Conservation (phyloP, 2,797 vertebrate species). For the Parauchenoglanis ngamensis region DNA sequence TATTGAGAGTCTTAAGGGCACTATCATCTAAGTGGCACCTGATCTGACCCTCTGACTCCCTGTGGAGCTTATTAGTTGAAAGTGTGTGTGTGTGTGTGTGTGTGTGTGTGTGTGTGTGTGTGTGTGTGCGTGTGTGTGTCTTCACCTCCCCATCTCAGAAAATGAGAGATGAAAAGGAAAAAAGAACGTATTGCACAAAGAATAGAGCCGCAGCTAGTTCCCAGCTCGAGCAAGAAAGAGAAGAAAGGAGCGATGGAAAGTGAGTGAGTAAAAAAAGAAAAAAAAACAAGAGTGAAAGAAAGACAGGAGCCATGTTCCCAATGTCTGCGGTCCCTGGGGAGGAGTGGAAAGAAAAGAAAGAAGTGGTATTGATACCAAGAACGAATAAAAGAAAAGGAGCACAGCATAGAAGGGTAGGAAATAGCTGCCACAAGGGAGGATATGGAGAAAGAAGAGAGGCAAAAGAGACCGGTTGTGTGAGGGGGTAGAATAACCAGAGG, state of each 20-base stretch:
- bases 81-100: slow-evolving; percentile 40
- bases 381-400: slow-evolving; percentile 51
- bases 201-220: slow-evolving; percentile 63
- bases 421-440: slow-evolving; percentile 42
- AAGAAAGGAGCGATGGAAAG: slow-evolving; percentile 49
- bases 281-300: slow-evolving; percentile 31
- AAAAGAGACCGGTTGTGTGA: slow-evolving; percentile 15
- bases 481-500: slow-evolving; percentile 42
- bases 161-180: slow-evolving; percentile 61
- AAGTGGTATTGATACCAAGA: slow-evolving; percentile 63
- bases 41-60: slow-evolving; percentile 62
- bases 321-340: slow-evolving; percentile 60
- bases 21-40: slow-evolving; percentile 28
- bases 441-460: slow-evolving; percentile 50
- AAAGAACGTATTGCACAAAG: slow-evolving; percentile 52
- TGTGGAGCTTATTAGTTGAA: slow-evolving; percentile 60
- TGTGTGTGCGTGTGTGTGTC: slow-evolving; percentile 60
- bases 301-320: slow-evolving; percentile 56
- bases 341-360: slow-evolving; percentile 62
- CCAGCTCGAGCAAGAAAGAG: slow-evolving; percentile 45
- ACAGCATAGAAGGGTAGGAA: slow-evolving; percentile 44
- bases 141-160: slow-evolving; percentile 46
- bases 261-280: slow-evolving; percentile 20
- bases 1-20: slow-evolving; percentile 26
- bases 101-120: slow-evolving; percentile 60